phyloP scores from a whole-genome alignment of 2,113 vertebrate species.

The Pelobates fuscus region DNA sequence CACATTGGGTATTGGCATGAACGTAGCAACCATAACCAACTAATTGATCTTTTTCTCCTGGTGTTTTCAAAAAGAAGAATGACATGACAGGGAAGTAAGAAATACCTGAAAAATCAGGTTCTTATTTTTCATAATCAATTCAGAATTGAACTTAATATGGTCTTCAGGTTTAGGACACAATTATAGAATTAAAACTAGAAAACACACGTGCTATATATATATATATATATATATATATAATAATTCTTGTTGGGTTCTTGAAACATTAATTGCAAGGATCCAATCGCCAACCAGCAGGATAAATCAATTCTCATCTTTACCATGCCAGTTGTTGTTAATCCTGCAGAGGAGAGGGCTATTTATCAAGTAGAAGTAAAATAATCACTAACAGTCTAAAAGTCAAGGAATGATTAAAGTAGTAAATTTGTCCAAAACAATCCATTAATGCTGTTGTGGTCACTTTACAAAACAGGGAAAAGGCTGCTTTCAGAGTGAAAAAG shows the following conservation, averaged over 20 bases:
- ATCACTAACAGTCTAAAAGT: neutral
- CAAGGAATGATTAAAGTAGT: neutral
- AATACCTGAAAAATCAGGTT: too few species aligned
- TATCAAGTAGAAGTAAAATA: neutral
- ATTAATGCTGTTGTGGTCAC: neutral
- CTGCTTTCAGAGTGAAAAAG: neutral
- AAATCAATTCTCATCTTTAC: constrained; percentile 3
- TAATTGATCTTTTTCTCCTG: too few species aligned
- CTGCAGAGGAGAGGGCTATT: neutral
- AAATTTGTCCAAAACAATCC: neutral
- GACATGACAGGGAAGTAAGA: too few species aligned
- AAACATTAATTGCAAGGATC: neutral
- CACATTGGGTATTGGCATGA: too few species aligned
- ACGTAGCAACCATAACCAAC: too few species aligned
- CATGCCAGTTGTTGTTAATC: neutral
- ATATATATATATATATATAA: too few species aligned
- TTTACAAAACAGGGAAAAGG: neutral
- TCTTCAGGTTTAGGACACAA: too few species aligned
- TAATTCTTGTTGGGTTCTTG: neutral
- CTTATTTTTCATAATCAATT: too few species aligned
- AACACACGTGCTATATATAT: too few species aligned
- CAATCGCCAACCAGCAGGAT: neutral
- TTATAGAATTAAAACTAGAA: too few species aligned
- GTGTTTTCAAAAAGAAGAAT: too few species aligned
- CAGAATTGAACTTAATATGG: too few species aligned